Base-by-base conservation (phyloP, 1,140 invertebrate genomes). In the Drosophila willistoni region DNA sequence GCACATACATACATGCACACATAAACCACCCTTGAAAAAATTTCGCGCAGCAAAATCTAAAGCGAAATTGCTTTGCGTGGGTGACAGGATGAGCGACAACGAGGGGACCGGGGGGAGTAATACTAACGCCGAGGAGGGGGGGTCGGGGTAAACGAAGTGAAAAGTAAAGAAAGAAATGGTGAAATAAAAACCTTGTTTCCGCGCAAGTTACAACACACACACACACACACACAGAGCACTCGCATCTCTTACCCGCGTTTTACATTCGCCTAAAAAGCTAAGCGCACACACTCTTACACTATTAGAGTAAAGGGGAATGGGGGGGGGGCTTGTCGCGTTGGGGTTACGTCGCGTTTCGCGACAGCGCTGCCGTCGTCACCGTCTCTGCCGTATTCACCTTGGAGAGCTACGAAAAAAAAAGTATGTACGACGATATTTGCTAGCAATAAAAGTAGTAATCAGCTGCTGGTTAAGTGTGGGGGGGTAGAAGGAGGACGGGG, bases 381-480 rank as follows among this genome's bases (percentile, higher is more conserved):
- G 65, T 61, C 13, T 60, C 39, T 29, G 54, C 19, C 59, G 62
- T 66, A 72, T 69, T 74, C 84, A 89, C 89, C 89, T 90, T 90
- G 59, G 47, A 55, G 75, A 77, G 83, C 10, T 29, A 3, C 22
- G 7, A 29, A 29, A 29, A 29, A 76, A 78, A 81, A 57, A 77
- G 75, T 75, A 75, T 72, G 77, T 79, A 77, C 73, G 83, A 77
- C 73, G 82, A 85, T 89, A 90, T 91, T 91, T 90, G 84, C 81
- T 91, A 79, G 90, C 89, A 91, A 91, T 91, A 91, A 91, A 91
- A 91, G 85, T 91, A 91, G 90, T 91, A 91, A 91, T 91, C 87
- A 91, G 79, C 77, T 73, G 77, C 67, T 51, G 65, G 65, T 59
- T 5, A 44, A 5, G 34, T 70, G 76, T 64, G 55, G 65, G 63